Evolutionary conservation across 2,797 vertebrate species (phyloP), one percentile per base, ranked within the genome.

Genomic region (Artibeus lituratus): DNA sequence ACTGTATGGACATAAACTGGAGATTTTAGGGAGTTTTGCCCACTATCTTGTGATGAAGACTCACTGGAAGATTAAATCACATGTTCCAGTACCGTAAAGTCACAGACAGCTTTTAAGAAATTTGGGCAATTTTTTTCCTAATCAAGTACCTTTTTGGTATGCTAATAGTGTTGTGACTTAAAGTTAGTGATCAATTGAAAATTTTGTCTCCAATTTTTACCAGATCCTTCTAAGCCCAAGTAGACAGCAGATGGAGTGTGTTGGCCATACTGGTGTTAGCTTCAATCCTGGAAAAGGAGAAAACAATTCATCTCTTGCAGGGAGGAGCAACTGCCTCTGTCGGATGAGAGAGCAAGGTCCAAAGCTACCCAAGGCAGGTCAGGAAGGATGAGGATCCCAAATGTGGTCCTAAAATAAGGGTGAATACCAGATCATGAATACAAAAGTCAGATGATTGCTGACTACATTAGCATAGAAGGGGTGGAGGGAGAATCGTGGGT

Each of bases 131-230:
- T 65, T 85, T 49, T 72, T 81, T 88, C 82, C 51, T 74, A 35
- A 74, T 80, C 29, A 87, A 90, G 59, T 49, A 67, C 2, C 24
- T n/a, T 94, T 88, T 86, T 92, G 3, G 4, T 72, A 65, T 85
- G 67, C 39, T 69, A 90, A 77, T 47, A 19, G 32, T 51, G 49
- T 37, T 82, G 12, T 62, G 55, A 87, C n/a, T 92, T 91, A 87
- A 12, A 24, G 2, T 37, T 65, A 81, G 29, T 26, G 26, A 87
- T 51, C 47, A 73, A 29, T 3, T 87, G 67, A 22, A 94, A 84
- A 89, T 53, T 62, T 76, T 77, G 59, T 81, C n/a, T 95, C 55
- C 11, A 16, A 35, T 59, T 69, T 67, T 49, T 49, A 53, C 18
- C 35, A 67, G 37, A 49, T 32, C 14, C 18, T 62, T 93, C 77